Base-by-base conservation (phyloP, 2,113 vertebrate species). In the Aptenodytes forsteri region DNA sequence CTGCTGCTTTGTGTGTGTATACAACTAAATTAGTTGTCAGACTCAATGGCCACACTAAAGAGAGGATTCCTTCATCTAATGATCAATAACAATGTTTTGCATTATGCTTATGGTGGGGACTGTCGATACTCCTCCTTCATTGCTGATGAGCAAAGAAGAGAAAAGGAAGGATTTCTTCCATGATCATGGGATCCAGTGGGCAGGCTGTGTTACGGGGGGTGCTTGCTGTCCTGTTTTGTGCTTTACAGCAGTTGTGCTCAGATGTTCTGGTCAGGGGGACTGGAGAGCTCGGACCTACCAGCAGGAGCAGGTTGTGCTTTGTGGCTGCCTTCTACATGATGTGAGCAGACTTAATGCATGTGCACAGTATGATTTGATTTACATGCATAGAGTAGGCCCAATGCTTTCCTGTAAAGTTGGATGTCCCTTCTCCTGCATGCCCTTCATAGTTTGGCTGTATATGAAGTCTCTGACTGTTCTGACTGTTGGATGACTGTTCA, bases 351-450 rank as follows among this genome's bases (percentile, higher is more conserved):
- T 34, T 30, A 18, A 49, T 40, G 40, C 3, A 1, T 2, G 9
- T 34, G 16, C 27, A 18, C 16, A 4, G 15, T 12, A 5, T 26
- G 32, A 26, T 59, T 85, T 5, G 1, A 8, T 55, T 87, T 75
- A 30, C 2, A 0, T 2, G 4, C 15, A 0, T 0, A 8, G 61
- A 54, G 25, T 5, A 58, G 55, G 58, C 11, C 7, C 20, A 22
- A 46, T 42, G 58, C 47, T 85, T 77, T 76, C 29, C 21, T 10
- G 27, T 22, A 8, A 78, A 54, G 32, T 6, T 61, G 67, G 38
- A 16, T 21, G 25, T 32, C 26, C 27, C 13, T 58, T 93, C n/a
- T 46, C 14, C 83, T 69, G 38, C 11, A 7, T 46, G 17, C 7
- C 59, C 49, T 40, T 77, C 29, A 22, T 2, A 6, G 6, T 42